phyloP scores from a whole-genome alignment of 2,797 vertebrate species.

The Falco novaeseelandiae region DNA sequence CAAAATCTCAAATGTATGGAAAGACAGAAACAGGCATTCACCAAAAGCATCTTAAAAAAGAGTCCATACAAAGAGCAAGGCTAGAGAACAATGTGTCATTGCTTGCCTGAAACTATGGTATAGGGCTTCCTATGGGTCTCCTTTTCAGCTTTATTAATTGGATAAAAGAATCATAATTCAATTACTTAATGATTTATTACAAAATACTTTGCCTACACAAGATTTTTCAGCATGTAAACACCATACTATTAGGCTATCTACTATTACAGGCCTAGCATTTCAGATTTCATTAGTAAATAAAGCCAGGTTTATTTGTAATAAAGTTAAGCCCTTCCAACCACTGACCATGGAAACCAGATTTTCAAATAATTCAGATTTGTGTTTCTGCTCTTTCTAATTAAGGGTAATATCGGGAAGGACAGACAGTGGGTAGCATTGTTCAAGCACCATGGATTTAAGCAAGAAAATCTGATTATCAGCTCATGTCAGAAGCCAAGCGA shows the following conservation, averaged over 20 bases:
- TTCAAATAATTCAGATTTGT: conserved; percentile 99
- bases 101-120: neutral
- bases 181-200: conserved; percentile 76
- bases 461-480: conserved; percentile 99
- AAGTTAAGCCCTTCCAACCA: conserved; percentile 93
- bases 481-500: conserved; percentile 98
- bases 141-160: conserved; percentile 55
- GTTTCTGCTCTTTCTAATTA: conserved; percentile 99
- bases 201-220: conserved; percentile 72
- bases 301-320: conserved; percentile 97
- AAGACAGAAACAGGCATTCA: neutral
- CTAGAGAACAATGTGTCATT: conserved; percentile 17
- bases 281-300: conserved; percentile 88
- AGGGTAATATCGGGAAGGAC: conserved; percentile 89
- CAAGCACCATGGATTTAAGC: conserved; percentile 90
- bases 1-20: neutral
- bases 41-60: neutral
- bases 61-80: neutral
- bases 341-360: conserved; percentile 93
- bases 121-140: conserved; percentile 16
- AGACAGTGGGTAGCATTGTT: conserved; percentile 98
- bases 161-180: conserved; percentile 77
- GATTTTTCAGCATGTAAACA: conserved; percentile 75
- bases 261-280: conserved; percentile 73
- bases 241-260: conserved; percentile 61